A percentile compares a stretch with the other conserved stretches of the same genome.
phyloP scores from a whole-genome alignment of 2,888 invertebrate species.

The Calameuta idolon region DNA sequence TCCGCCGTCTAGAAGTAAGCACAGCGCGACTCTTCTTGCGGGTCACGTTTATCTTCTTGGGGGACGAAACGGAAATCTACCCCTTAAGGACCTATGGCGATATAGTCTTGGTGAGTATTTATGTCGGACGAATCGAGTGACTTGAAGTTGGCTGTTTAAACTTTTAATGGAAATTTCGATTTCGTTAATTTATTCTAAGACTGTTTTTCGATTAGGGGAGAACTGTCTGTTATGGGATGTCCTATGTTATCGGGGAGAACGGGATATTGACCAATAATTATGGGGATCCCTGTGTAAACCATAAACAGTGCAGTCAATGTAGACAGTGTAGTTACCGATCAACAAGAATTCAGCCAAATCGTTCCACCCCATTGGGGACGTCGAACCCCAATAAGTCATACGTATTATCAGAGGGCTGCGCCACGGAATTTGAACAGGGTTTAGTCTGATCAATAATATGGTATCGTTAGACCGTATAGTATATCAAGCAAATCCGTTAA shows the following conservation, averaged over 20 bases:
- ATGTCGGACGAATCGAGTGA: neutral
- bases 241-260: neutral
- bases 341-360: neutral
- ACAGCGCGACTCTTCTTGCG: conserved; percentile 82
- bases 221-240: neutral
- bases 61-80: conserved; percentile 85
- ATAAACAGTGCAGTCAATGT: neutral
- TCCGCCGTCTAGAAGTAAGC: conserved; percentile 83
- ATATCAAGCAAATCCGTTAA: conserved; percentile 39
- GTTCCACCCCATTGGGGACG: conserved; percentile 26
- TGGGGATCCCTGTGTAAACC: neutral
- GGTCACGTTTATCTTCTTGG: conserved; percentile 86
- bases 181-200: neutral
- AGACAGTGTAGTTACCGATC: neutral
- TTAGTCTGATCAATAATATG: conserved; percentile 54
- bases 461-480: conserved; percentile 48
- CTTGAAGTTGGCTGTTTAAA: neutral
- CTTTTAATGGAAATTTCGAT: neutral
- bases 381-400: neutral
- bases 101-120: conserved; percentile 76
- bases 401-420: neutral
- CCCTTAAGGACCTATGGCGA: conserved; percentile 88
- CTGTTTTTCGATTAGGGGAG: neutral
- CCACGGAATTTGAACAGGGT: conserved; percentile 50
- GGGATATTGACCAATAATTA: neutral